A percentile compares a stretch with the other conserved stretches of the same genome.
Evolutionary conservation across 2,888 invertebrate genomes (phyloP).

Genomic region (Caenorhabditis sulstoni): DNA sequence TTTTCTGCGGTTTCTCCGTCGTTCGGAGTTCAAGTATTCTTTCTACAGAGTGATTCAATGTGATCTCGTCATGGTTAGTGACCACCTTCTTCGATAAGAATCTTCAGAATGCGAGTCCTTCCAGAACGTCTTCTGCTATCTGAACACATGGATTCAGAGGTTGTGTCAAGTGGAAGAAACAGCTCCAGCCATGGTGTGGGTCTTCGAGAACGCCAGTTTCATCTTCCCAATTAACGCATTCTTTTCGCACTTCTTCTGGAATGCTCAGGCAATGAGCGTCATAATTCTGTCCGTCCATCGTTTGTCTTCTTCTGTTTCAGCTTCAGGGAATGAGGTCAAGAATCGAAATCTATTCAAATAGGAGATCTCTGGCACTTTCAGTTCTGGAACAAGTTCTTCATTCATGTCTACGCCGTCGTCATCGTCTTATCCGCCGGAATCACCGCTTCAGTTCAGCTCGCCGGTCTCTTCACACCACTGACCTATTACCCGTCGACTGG

Average conservation of each 20-base stretch:
- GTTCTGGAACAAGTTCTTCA: slow-evolving; percentile 9
- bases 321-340: background rate
- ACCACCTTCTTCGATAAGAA: too few relatives aligned
- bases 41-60: slow-evolving; percentile 25
- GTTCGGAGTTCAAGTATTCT: slow-evolving; percentile 2
- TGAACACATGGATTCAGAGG: slow-evolving; percentile 22
- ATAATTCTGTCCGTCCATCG: slow-evolving; percentile 8
- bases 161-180: background rate
- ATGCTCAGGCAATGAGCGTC: slow-evolving; percentile 10
- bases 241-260: slow-evolving; percentile 3
- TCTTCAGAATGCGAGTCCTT: background rate
- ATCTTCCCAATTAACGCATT: background rate
- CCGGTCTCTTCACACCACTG: too few relatives aligned
- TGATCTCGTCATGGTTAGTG: slow-evolving; percentile 28
- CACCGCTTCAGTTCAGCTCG: background rate
- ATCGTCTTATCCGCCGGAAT: background rate
- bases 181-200: background rate
- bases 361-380: background rate
- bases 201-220: background rate
- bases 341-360: too few relatives aligned
- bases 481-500: too few relatives aligned
- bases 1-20: slow-evolving; percentile 4
- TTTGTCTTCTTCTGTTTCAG: background rate
- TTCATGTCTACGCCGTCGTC: background rate
- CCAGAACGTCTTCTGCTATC: slow-evolving; percentile 39